phyloP scores from a whole-genome alignment of 2,113 vertebrate species.

The Oenanthe oenanthe region DNA sequence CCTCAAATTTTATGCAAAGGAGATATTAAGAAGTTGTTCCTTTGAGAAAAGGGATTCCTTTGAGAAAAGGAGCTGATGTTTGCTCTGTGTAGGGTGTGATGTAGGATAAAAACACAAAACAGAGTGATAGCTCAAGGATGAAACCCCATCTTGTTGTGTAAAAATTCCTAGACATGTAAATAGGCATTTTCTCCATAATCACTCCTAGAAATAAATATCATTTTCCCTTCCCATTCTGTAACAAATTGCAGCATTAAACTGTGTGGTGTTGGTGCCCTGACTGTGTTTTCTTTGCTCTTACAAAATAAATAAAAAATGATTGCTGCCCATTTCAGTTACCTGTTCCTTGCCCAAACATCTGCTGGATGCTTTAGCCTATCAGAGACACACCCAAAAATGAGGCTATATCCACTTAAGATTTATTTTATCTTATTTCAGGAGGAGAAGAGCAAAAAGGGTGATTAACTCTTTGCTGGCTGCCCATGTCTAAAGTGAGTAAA shows the following conservation, averaged over 20 bases:
- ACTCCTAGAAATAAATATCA: background rate
- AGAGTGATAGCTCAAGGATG: background rate
- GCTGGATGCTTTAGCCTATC: background rate
- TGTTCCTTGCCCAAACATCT: background rate
- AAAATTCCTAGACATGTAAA: background rate
- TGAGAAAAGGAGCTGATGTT: background rate
- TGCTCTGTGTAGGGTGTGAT: background rate
- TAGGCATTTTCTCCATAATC: background rate
- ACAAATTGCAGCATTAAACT: background rate
- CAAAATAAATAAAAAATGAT: background rate
- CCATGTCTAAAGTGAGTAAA: background rate
- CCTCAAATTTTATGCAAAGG: background rate
- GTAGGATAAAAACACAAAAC: background rate
- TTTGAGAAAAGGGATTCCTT: slow-evolving; percentile 4
- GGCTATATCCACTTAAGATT: background rate
- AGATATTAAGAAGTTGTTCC: background rate
- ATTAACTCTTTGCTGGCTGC: background rate
- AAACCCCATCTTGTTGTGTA: background rate
- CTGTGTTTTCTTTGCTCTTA: background rate
- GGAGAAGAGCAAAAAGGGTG: background rate
- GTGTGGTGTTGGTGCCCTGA: too few species aligned
- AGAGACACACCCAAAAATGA: background rate
- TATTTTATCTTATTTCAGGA: background rate
- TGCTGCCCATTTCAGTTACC: background rate
- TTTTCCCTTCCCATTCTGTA: background rate